Evolutionary conservation across 1,140 invertebrate genomes (phyloP), one percentile per base, ranked within the genome.

Genomic region (Drosophila tropicalis): DNA sequence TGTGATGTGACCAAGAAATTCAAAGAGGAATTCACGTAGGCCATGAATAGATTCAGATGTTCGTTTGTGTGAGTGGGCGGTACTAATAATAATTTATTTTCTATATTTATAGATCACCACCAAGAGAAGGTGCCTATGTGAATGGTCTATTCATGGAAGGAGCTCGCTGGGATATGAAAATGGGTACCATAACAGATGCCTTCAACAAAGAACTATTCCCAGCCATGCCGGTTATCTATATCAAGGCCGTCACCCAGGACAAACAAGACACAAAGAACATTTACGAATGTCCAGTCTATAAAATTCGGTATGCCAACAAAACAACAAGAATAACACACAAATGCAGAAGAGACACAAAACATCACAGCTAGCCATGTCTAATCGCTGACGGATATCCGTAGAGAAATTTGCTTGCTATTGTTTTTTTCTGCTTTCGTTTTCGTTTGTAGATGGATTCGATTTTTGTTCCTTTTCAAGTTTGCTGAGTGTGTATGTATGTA

Each of bases 201-300:
- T 94, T 94, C 72, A 93, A 97, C 54, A 98, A 98, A 93, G 98
- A 99, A 90, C 93, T 99, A 19, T 97, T 97, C 84, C 96, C 97
- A 3, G 90, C 95, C 47, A 96, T 99, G 95, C 98, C 98, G 1
- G 97, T 99, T n/a, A 95, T 99, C 75, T 98, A 95, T 87, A 95
- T 99, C 54, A 98, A 95, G 91, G 96, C 96, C 3, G 95, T 96
- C 34, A 96, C 95, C 2, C 96, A 97, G 81, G 98, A 99, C 91
- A 97, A 98, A 90, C 95, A 96, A 89, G 98, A 99, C 73, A 92
- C 95, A 0, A 94, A 95, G 68, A 98, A 97, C 90, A 94, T 97
- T 65, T 99, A 99, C 90, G 96, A 97, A 78, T 98, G 98, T 92
- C 98, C 98, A 3, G 95, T 98, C 1, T 99, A 99, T 92, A 98